Base-by-base conservation (phyloP, 2,888 invertebrate genomes). In the Margaritifera margaritifera region DNA sequence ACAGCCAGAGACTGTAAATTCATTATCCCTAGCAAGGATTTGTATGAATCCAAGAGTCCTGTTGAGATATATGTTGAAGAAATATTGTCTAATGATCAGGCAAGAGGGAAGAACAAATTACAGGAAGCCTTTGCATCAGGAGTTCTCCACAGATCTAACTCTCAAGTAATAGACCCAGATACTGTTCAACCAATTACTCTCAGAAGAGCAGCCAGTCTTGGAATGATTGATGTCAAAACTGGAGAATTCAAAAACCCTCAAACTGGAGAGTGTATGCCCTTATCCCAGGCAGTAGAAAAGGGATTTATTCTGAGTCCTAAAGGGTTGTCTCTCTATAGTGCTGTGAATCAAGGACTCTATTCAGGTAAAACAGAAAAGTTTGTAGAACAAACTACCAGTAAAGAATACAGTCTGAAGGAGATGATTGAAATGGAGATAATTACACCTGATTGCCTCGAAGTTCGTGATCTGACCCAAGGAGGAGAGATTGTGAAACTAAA, bases 401-500 rank as follows among this genome's bases (percentile, higher is more conserved):
- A 86, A 54, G 77, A 82, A 50, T 83, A 87, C 68, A 86, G 89
- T 63, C 79, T 91, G n/a, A 74, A 84, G 52, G 84, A 88, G 31
- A 89, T 90, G 66, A 83, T 87, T 53, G 77, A 84, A 4, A 79
- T 80, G 70, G 89, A 89, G 55, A 77, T 90, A 20, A 80, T 90
- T 22, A 83, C 80, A 25, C 71, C 77, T 8, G 72, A 71, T 57
- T 84, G 83, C 67, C 69, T 70, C 24, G 86, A 86, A 72, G 77
- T 86, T 31, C 76, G 83, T 64, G 86, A 86, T 62, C 71, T 85
- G 22, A 67, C 69, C 18, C 80, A 80, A 64, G 83, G 84, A 63
- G 81, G 82, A 22, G 77, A 80, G 8, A 74, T 82, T 24, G 91
- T 96, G 50, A 94, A 95, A 0, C 89, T 98, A 60, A 92, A 93